These are phyloP conservation scores for Pholis gunnellus DNA, from an alignment of 2,113 vertebrate species.

Conservation along the genomic window DNA sequence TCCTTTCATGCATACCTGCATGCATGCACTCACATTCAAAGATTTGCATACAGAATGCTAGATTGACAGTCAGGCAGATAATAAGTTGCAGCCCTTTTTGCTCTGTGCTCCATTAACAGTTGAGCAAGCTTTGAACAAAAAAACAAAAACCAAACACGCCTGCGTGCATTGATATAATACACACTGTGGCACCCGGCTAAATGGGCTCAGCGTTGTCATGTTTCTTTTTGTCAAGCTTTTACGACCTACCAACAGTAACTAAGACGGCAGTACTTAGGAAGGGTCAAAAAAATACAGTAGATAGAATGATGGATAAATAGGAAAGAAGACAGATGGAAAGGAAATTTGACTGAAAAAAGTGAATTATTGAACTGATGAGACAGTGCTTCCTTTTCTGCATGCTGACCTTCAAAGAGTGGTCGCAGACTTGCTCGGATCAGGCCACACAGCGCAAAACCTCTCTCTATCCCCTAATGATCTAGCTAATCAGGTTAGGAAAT, in stretches of 20 bases:
- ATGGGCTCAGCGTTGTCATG: no score
- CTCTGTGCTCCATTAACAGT: neutral
- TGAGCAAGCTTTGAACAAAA: neutral
- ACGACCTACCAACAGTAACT: neutral
- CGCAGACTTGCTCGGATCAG: constrained; percentile 52
- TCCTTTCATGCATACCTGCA: neutral
- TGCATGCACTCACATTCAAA: neutral
- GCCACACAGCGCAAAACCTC: constrained; percentile 42
- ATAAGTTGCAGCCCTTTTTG: neutral
- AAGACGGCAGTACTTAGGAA: neutral
- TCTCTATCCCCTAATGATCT: constrained; percentile 71
- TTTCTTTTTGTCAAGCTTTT: no score
- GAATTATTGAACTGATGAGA: constrained; percentile 61
- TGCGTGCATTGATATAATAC: no score
- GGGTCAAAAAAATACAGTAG: neutral
- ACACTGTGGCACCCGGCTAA: no score
- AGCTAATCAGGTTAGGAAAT: constrained; percentile 74
- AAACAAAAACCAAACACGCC: no score
- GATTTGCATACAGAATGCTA: neutral
- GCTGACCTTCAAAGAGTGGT: constrained; percentile 69
- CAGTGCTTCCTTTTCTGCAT: constrained; percentile 35
- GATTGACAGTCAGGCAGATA: neutral
- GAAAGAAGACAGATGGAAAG: constrained; percentile 8
- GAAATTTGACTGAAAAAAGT: constrained; percentile 44
- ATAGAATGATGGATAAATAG: neutral